Base-by-base conservation (phyloP, 2,113 vertebrate species). In the Tetrao urogallus region DNA sequence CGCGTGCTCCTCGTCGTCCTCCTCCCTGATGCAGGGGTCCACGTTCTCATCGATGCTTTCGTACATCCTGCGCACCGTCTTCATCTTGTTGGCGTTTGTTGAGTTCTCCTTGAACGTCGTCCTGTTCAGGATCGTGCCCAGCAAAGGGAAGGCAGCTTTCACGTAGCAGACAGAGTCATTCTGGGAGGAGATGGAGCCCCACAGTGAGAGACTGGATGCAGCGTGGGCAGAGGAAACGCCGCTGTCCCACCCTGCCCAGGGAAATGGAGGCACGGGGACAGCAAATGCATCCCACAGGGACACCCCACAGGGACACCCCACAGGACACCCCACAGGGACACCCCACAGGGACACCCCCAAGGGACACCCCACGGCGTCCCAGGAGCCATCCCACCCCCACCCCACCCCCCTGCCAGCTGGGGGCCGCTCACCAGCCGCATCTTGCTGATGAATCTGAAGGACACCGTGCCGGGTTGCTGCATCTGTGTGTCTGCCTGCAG, bases 401-500 rank as follows among this genome's bases (percentile, higher is more conserved):
- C 2, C 42, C 17, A n/a, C 57, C 58, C 40, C 77, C 11, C 2
- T 19, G 8, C 57, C 73, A 17, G 43, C 30, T 5, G 76, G 34
- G 66, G 45, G 56, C 48, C 69, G 98, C 98, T 98, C 92, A 98
- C 98, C 97, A 98, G 2, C 81, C 92, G 81, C 19, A 27, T 63
- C 92, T 93, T 88, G 67, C 96, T 60, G 45, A 97, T 98, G 93
- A 98, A 98, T 36, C 79, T 60, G 92, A 97, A 97, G 84, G 92
- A 57, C 64, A 97, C 95, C 34, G 88, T 88, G 89, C 98, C 98
- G 0, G 97, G 95, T 6, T 96, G 97, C 93, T 96, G 93, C 98
- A 98, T 98, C 89, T 98, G 98, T 81, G 97, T 98, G 94, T 98
- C 98, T 61, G 97, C 97, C 98, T 98, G 96, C 66, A 96, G 96